These are phyloP conservation scores for Gymnarchus niloticus DNA, from an alignment of 2,113 vertebrate species.

Conservation along the genomic window DNA sequence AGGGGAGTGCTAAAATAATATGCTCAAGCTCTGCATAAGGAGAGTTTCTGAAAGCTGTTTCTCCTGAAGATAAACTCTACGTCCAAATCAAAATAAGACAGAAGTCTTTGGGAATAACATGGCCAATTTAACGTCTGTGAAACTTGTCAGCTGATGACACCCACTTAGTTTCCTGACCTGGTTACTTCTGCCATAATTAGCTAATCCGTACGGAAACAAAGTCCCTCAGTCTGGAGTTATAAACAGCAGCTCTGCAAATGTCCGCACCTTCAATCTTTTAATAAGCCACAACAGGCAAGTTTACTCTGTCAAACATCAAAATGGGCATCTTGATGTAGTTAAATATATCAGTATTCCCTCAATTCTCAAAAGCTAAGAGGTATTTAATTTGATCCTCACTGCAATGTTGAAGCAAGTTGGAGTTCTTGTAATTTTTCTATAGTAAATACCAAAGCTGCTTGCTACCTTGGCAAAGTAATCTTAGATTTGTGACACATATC, in stretches of 20 bases:
- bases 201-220: conserved; percentile 18
- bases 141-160: not conserved
- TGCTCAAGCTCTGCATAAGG: not conserved
- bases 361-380: not conserved
- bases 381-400: not conserved
- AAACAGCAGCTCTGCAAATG: conserved; percentile 16
- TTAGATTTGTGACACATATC: not conserved
- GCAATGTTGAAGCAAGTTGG: not conserved
- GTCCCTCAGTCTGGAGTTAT: not conserved
- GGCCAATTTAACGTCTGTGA: not conserved
- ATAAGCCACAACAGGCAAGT: conserved; percentile 4
- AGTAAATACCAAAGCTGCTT: not conserved
- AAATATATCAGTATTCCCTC: not conserved
- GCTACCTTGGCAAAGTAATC: not conserved
- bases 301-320: not conserved
- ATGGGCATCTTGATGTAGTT: not conserved
- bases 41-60: not conserved
- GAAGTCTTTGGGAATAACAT: not conserved
- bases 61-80: not conserved
- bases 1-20: not conserved
- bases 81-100: not conserved
- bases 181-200: conserved; percentile 24
- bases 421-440: not conserved
- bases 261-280: conserved; percentile 2
- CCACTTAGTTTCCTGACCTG: conserved; percentile 24